phyloP scores from a whole-genome alignment of 2,113 vertebrate species.

The Globicephala melas region DNA sequence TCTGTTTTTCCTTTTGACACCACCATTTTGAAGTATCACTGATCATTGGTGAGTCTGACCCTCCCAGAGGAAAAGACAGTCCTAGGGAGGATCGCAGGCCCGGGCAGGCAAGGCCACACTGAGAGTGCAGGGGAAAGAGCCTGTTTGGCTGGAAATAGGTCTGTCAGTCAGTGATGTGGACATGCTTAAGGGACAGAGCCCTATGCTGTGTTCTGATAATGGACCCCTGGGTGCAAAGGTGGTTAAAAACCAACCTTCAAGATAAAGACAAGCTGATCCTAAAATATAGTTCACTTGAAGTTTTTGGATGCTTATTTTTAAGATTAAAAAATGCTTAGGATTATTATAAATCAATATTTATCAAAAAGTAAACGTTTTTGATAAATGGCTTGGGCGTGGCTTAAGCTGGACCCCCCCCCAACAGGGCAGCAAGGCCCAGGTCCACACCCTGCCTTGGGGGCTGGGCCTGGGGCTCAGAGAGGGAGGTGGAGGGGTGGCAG shows the following conservation, averaged over 20 bases:
- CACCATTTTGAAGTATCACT: background rate
- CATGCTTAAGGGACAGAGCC: background rate
- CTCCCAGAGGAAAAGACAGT: background rate
- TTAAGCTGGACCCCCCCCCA: too few relatives aligned
- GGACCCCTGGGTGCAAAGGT: background rate
- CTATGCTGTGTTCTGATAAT: background rate
- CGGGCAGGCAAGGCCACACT: background rate
- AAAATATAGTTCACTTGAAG: conserved; percentile 47
- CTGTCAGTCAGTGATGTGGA: background rate
- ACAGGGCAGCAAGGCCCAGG: background rate
- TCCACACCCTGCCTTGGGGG: background rate
- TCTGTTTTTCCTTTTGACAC: background rate
- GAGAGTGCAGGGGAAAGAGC: background rate
- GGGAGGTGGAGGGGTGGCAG: too few relatives aligned
- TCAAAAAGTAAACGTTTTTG: background rate
- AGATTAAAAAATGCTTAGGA: background rate
- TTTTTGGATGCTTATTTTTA: background rate
- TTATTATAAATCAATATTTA: conserved; percentile 64
- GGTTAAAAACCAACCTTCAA: background rate
- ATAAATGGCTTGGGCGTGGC: too few relatives aligned
- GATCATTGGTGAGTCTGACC: background rate
- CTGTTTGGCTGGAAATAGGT: background rate
- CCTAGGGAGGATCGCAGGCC: background rate
- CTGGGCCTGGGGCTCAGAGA: background rate
- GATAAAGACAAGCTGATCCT: background rate